These are phyloP conservation scores for Drosophila rellima DNA, from an alignment of 2,888 invertebrate genomes.

Conservation along the genomic window DNA sequence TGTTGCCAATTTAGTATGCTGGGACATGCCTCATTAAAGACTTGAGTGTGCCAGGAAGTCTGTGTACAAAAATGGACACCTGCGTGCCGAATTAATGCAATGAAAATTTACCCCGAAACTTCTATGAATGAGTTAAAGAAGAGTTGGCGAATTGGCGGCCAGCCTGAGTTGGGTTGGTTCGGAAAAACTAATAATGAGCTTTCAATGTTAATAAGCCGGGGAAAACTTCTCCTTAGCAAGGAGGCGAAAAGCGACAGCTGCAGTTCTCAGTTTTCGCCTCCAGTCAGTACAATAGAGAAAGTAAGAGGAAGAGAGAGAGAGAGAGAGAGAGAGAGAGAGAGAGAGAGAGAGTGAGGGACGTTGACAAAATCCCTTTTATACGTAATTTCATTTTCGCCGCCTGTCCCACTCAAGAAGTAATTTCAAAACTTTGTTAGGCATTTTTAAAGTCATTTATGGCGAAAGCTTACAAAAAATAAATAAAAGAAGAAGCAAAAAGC, in stretches of 20 bases:
- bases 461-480: slow-evolving; percentile 36
- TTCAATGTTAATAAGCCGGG: slow-evolving; percentile 82
- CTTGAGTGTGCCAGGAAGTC: slow-evolving; percentile 4
- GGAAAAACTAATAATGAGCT: slow-evolving; percentile 80
- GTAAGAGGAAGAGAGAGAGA: background rate
- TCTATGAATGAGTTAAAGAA: slow-evolving; percentile 75
- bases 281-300: slow-evolving; percentile 13
- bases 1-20: slow-evolving; percentile 19
- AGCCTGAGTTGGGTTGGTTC: slow-evolving; percentile 18
- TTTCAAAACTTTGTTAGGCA: slow-evolving; percentile 79
- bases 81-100: slow-evolving; percentile 74
- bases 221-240: slow-evolving; percentile 27
- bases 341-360: slow-evolving; percentile 1
- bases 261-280: slow-evolving; percentile 35
- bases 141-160: slow-evolving; percentile 28
- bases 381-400: slow-evolving; percentile 72
- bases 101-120: slow-evolving; percentile 69
- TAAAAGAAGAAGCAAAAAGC: slow-evolving; percentile 1
- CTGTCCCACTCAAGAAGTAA: slow-evolving; percentile 71
- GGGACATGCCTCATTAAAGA: slow-evolving; percentile 63
- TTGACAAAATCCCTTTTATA: slow-evolving; percentile 69
- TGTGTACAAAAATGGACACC: slow-evolving; percentile 60
- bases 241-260: slow-evolving; percentile 50
- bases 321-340: background rate
- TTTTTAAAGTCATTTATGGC: slow-evolving; percentile 79